Conservation (phyloP, 2,113 vertebrate genomes). For the Potamarius usumacintae region DNA sequence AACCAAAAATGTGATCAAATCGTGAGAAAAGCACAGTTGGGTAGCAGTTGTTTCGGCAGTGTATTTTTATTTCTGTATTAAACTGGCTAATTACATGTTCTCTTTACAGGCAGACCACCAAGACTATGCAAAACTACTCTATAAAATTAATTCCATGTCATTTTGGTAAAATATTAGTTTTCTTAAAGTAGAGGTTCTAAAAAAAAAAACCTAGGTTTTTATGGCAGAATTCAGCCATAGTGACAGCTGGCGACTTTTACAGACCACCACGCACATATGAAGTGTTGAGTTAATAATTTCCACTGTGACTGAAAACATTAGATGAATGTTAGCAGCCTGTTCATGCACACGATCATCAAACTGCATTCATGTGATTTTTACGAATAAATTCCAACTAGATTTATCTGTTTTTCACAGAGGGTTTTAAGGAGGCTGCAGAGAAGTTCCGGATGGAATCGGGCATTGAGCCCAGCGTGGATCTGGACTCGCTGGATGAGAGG, state of each 20-base stretch:
- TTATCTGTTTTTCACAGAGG: constrained; percentile 77
- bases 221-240: neutral
- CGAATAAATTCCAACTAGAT: neutral
- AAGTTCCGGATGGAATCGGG: constrained; percentile 98
- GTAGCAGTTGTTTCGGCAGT: neutral
- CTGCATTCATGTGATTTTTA: neutral
- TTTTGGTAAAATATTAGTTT: neutral
- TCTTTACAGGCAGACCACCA: neutral
- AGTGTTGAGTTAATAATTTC: neutral
- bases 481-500: constrained; percentile 94
- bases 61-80: neutral
- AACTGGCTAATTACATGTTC: neutral
- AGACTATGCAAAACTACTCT: neutral
- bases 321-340: neutral
- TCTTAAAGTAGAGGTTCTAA: neutral
- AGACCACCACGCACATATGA: neutral
- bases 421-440: constrained; percentile 98
- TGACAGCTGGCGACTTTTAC: neutral
- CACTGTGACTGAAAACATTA: neutral
- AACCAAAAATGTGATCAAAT: neutral
- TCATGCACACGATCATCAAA: neutral
- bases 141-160: neutral
- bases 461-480: constrained; percentile 94
- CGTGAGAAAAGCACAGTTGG: neutral
- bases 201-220: too few species aligned